Evolutionary conservation across 2,113 vertebrate genomes (phyloP).

Genomic region (Oostethus manadensis): DNA sequence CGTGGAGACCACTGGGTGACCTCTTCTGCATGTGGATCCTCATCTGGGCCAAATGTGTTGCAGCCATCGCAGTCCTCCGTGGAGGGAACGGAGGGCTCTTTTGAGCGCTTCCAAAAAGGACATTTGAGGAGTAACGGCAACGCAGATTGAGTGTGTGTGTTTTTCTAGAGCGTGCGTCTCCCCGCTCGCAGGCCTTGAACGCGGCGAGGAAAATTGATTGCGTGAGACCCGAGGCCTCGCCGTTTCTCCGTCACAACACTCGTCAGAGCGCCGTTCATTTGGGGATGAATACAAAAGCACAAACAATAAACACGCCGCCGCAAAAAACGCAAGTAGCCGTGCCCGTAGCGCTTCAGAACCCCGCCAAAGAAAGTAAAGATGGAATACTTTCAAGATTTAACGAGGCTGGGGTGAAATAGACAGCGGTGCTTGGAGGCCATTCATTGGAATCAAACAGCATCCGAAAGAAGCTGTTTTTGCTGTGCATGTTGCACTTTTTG

Average conservation of each 20-base stretch:
- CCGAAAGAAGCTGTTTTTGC: slow-evolving; percentile 66
- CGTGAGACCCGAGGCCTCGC: slow-evolving; percentile 62
- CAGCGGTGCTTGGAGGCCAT: slow-evolving; percentile 62
- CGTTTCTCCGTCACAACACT: slow-evolving; percentile 63
- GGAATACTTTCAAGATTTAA: slow-evolving; percentile 74
- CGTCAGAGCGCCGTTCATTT: slow-evolving; percentile 72
- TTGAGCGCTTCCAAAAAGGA: slow-evolving; percentile 28
- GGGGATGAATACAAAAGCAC: slow-evolving; percentile 68
- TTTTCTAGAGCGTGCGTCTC: slow-evolving; percentile 64
- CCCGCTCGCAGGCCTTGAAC: slow-evolving; percentile 51
- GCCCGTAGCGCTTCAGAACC: slow-evolving; percentile 49
- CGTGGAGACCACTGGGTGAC: slow-evolving; percentile 44
- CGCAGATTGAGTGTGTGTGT: slow-evolving; percentile 54
- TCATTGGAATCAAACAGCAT: slow-evolving; percentile 64
- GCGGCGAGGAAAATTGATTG: slow-evolving; percentile 58
- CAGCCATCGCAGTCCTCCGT: slow-evolving; percentile 21
- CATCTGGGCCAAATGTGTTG: slow-evolving; percentile 31
- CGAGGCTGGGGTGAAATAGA: slow-evolving; percentile 42
- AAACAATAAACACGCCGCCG: slow-evolving; percentile 72
- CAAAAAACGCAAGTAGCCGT: slow-evolving; percentile 59
- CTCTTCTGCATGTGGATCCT: slow-evolving; percentile 43
- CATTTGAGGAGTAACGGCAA: slow-evolving; percentile 26
- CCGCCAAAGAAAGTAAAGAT: slow-evolving; percentile 66
- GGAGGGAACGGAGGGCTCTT: not conserved
- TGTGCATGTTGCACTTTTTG: slow-evolving; percentile 41